Conservation (phyloP, 2,888 invertebrate species). For the Cephus spinipes region DNA sequence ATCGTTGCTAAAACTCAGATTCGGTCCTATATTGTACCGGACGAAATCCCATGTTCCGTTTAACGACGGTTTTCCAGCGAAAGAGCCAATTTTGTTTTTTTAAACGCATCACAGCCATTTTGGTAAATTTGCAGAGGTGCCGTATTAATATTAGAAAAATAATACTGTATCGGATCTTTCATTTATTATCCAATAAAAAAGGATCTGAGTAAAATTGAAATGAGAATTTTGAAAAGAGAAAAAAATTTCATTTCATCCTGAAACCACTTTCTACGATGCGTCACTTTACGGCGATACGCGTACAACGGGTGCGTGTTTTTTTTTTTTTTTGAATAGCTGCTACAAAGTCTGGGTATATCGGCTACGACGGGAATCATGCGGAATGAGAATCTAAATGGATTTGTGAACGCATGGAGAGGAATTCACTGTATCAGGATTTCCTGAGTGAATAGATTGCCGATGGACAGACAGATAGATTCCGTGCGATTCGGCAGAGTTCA, state of each 20-base stretch:
- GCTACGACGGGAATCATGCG: neutral
- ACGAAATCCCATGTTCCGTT: neutral
- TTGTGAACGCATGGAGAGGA: neutral
- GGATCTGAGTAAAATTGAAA: neutral
- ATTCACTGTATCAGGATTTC: constrained; percentile 34
- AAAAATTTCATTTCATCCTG: neutral
- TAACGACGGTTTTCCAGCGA: neutral
- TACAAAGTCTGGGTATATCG: neutral
- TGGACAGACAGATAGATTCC: constrained; percentile 37
- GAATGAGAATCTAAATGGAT: neutral
- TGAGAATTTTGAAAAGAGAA: neutral
- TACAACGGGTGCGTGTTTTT: neutral
- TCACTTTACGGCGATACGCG: neutral
- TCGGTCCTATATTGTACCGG: constrained; percentile 1
- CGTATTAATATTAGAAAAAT: neutral
- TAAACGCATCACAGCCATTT: neutral
- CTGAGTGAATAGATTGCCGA: constrained; percentile 33
- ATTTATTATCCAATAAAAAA: neutral
- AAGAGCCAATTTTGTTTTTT: neutral
- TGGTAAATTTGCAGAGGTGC: neutral
- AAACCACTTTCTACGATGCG: neutral
- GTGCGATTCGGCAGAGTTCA: constrained; percentile 13
- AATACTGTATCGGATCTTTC: neutral
- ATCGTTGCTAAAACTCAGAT: constrained; percentile 38
- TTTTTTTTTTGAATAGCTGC: neutral